Evolutionary conservation across 2,888 invertebrate species (phyloP), one percentile per base, ranked within the genome.

Genomic region (Plebejus argus): DNA sequence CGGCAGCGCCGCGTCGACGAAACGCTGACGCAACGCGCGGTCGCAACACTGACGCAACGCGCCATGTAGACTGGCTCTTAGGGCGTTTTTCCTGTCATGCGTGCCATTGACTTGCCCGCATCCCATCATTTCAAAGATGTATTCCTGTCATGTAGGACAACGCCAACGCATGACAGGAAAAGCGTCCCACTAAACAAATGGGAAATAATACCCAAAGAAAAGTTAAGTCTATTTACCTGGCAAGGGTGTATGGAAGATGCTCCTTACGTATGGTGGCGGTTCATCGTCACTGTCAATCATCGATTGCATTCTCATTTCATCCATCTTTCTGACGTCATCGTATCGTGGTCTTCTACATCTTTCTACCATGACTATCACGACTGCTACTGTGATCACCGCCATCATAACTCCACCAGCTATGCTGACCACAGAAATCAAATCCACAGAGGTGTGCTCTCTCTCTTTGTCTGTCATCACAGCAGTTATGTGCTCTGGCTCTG

Each of bases 161-260:
- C 1, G 35, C 35, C 35, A 3, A 45, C 10, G 10, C 10, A 45
- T 45, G 10, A 3, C 45, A 45, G 45, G 45, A 45, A 45, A 45
- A 45, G 3, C 10, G 3, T 45, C 10, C 45, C 10, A 10, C 10
- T 10, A 45, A 45, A 12, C 45, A 45, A 12, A 3, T 45, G 45
- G 45, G 10, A 45, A 45, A 45, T 45, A 0, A 45, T 45, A 45
- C 45, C 10, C 45, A 10, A 45, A 28, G 20, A 61, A 23, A 77
- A 39, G 53, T 18, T n/a, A 70, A 76, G 4, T n/a, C n/a, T 76
- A 80, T 71, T 85, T 87, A 95, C 95, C 95, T 86, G 95, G 95
- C 79, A 95, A 85, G 6, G 95, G 95, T 35, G 95, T 93, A 82
- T 95, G 95, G 79, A 95, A 95, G 76, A 95, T 95, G 82, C 94